Evolutionary conservation across 2,888 invertebrate genomes (phyloP), one percentile per base, ranked within the genome.

Genomic region (Poecilus cupreus): DNA sequence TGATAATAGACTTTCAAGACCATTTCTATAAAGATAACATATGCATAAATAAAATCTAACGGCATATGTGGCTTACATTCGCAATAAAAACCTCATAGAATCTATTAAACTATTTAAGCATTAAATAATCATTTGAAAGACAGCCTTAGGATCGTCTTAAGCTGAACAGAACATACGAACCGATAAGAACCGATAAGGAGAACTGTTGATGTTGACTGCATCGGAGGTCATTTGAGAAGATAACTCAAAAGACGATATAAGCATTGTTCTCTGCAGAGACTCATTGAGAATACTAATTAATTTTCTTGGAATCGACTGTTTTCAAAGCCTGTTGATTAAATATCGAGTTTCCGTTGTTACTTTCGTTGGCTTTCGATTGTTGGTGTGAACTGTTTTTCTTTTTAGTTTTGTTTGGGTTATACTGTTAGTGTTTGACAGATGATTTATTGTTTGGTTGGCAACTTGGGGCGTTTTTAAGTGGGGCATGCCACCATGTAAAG

Each of bases 121-220:
- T 32, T 1, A 32, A 32, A 32, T 3, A 32, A n/a, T 32, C 8
- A 32, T 32, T 32, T 32, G 32, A 32, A 1, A 32, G 32, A 32
- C 32, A 32, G 32, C 8, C 32, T 32, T 32, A 32, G 8, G 4
- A 32, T 32, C 32, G 0, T 32, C 1, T 5, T 32, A 32, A 32
- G 32, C 32, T 6, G 32, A 32, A 32, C 5, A 32, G 5, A 32
- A 32, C 32, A 32, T 32, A 32, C 8, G 2, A 32, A 32, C 3
- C 20, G 54, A 54, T 54, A 60, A 32, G 32, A 60, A 60, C 5
- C 26, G 60, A 60, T 60, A 60, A 60, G 16, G 13, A 32, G 13
- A 6, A 60, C n/a, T n/a, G n/a, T n/a, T n/a, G 18, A n/a, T 10
- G 26, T 60, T 51, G 51, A 51, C 16, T 51, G 43, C 43, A 43